phyloP scores from a whole-genome alignment of 2,797 vertebrate species.

The Enteromius radiatus region DNA sequence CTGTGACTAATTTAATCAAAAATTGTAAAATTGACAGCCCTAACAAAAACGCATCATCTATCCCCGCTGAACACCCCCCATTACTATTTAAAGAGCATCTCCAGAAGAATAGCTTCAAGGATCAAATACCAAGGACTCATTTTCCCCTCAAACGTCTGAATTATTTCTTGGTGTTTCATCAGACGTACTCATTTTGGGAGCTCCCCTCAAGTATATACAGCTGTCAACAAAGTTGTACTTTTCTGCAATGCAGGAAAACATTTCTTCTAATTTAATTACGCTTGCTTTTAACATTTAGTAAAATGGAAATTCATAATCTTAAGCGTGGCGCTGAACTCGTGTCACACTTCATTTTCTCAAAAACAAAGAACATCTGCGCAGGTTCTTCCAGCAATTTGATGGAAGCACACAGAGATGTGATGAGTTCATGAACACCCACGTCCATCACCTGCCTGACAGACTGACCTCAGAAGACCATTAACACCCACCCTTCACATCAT shows the following conservation, averaged over 20 bases:
- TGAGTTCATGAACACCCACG: neutral
- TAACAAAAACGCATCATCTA: slow-evolving; percentile 22
- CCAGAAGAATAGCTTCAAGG: slow-evolving; percentile 44
- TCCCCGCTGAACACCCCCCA: neutral
- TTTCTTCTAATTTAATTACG: slow-evolving; percentile 32
- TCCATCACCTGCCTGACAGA: slow-evolving; percentile 26
- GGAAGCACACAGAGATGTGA: neutral
- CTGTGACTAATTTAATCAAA: neutral
- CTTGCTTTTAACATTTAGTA: neutral
- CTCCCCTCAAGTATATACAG: slow-evolving; percentile 41
- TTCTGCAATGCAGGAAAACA: slow-evolving; percentile 30
- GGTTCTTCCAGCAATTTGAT: slow-evolving; percentile 7
- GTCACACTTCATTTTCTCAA: slow-evolving; percentile 18
- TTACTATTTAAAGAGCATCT: slow-evolving; percentile 38
- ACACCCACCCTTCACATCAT: neutral
- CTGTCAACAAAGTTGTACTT: slow-evolving; percentile 53
- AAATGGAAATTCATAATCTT: slow-evolving; percentile 26
- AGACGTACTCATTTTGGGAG: slow-evolving; percentile 60
- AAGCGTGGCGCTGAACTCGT: neutral
- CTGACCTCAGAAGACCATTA: slow-evolving; percentile 15
- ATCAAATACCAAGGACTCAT: slow-evolving; percentile 45
- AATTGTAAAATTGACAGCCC: neutral
- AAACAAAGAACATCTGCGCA: neutral
- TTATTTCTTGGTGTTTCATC: slow-evolving; percentile 66
- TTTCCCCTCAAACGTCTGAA: slow-evolving; percentile 51